Evolutionary conservation across 2,113 vertebrate genomes (phyloP).

Genomic region (Hippocampus comes): DNA sequence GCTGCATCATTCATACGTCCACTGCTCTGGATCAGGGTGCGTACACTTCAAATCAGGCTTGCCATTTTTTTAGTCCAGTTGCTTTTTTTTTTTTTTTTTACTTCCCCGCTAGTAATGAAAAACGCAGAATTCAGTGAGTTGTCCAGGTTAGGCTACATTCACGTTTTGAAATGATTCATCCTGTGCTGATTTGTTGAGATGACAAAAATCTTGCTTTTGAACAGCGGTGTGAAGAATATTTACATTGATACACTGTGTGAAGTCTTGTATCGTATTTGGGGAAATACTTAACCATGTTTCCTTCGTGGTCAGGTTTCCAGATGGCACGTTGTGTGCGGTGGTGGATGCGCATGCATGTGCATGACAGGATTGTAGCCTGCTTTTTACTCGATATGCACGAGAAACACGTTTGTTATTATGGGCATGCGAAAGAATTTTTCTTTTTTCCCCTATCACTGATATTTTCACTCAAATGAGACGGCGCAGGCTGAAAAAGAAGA

Average conservation of each 20-base stretch:
- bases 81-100: no score
- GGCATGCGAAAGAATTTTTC: slow-evolving; percentile 38
- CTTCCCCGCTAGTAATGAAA: no score
- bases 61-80: no score
- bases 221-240: not conserved
- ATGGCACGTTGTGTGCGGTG: slow-evolving; percentile 20
- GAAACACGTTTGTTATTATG: slow-evolving; percentile 50
- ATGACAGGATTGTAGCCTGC: slow-evolving; percentile 48
- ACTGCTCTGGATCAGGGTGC: no score
- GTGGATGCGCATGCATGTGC: slow-evolving; percentile 66
- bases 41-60: no score
- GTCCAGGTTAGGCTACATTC: no score
- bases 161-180: no score
- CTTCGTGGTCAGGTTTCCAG: slow-evolving; percentile 35
- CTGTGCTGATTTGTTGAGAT: no score
- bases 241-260: not conserved
- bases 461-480: slow-evolving; percentile 8
- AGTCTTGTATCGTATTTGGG: not conserved
- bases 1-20: no score
- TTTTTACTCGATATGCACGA: slow-evolving; percentile 34
- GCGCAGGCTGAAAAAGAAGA: not conserved
- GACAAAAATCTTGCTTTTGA: not conserved
- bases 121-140: no score
- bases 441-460: not conserved
- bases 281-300: slow-evolving; percentile 39